phyloP scores from a whole-genome alignment of 53 echinoderm and acorn worm species.

The Paelopatides confundens region DNA sequence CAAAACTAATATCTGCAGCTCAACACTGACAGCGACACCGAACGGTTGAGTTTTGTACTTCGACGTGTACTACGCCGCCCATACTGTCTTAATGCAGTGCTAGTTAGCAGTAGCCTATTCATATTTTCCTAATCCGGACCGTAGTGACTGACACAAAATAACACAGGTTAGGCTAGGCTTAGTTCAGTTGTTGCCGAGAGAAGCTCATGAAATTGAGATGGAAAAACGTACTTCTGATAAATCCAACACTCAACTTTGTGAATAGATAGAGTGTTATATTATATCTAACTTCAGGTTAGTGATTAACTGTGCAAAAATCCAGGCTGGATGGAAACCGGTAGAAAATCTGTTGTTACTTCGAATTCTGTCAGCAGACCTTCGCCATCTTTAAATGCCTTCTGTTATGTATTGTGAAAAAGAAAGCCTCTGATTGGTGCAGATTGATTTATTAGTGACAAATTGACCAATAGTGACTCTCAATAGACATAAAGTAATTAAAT shows the following conservation, averaged over 20 bases:
- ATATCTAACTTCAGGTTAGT: background rate
- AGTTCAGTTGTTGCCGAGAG: background rate
- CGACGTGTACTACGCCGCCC: too few species aligned
- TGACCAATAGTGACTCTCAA: conserved; percentile 51
- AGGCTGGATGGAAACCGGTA: background rate
- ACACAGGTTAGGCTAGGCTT: background rate
- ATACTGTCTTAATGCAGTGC: too few species aligned
- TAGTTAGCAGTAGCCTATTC: too few species aligned
- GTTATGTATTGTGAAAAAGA: background rate
- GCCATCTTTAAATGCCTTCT: conserved; percentile 52
- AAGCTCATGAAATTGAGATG: background rate
- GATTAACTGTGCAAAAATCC: background rate
- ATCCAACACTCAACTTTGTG: background rate
- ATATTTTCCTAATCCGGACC: too few species aligned
- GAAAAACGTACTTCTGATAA: background rate
- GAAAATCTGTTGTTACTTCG: conserved; percentile 8
- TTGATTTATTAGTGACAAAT: conserved; percentile 55
- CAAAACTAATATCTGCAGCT: too few species aligned
- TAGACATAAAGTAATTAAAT: conserved; percentile 50
- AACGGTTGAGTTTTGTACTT: too few species aligned
- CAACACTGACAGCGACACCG: too few species aligned
- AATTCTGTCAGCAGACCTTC: conserved; percentile 12
- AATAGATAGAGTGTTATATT: background rate
- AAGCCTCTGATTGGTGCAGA: conserved; percentile 46
- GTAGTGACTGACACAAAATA: too few species aligned